Evolutionary conservation across 2,113 vertebrate species (phyloP), one percentile per base, ranked within the genome.

Genomic region (Perca schrenkii): DNA sequence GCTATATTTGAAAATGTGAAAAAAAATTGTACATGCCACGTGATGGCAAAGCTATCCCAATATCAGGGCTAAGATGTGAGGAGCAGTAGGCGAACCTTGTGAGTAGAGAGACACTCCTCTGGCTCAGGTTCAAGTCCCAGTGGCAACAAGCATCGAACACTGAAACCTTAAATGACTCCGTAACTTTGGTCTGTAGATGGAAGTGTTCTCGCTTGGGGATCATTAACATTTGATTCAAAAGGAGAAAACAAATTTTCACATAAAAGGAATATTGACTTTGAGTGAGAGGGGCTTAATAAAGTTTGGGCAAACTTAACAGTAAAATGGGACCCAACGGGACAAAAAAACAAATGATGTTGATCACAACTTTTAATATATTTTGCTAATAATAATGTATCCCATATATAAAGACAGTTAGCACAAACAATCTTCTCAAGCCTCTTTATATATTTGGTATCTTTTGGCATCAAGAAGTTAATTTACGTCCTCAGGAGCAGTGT

Each of bases 11-110:
- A 69, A 43, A 57, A n/a, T 76, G 50, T 52, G 22, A 73, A 61
- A 40, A 40, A 61, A 40, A 40, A 61, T 34, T 66, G 52, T 4
- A 36, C 46, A 16, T 63, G 56, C 57, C 85, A 80, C 80, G 72
- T 79, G 81, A 85, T 68, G 40, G 19, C 22, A 61, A 66, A 54
- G 67, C 57, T 60, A 74, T 71, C 50, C 36, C 70, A 76, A 46
- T 58, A 72, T 85, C 84, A 64, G 1, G 34, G 61, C 74, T 4
- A 1, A 57, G 70, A 76, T 77, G 36, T 61, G 69, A 73, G 46
- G 56, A 70, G 73, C 79, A 73, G 67, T 64, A 15, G 21, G 53
- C 15, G 4, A 68, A 74, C 80, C 70, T 89, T 86, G 69, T 84
- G 69, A 81, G 65, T 12, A 8, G 13, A 12, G 54, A 75, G 25